Evolutionary conservation across 2,113 vertebrate species (phyloP).

Genomic region (Struthidea cinerea): DNA sequence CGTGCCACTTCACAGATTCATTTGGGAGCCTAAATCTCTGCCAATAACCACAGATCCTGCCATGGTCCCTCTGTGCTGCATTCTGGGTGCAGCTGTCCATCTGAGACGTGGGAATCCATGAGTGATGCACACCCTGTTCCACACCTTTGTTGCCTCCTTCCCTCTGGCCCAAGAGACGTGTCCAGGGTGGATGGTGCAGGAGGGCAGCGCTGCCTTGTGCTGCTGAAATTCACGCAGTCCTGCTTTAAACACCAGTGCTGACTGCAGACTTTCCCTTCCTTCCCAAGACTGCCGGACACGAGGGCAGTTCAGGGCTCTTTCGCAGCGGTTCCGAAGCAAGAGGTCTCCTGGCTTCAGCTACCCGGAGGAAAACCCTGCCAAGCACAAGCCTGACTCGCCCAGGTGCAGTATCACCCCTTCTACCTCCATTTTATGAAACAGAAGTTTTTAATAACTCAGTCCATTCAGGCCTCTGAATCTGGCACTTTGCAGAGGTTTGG

Average conservation of each 20-base stretch:
- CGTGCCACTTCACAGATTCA: accelerated
- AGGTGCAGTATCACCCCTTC: constrained; percentile 19
- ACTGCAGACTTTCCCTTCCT: background rate
- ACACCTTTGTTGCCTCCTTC: background rate
- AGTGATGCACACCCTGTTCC: background rate
- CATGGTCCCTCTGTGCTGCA: background rate
- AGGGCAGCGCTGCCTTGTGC: background rate
- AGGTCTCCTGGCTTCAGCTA: constrained; percentile 70
- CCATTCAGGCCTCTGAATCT: background rate
- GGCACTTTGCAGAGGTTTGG: background rate
- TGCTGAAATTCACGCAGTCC: background rate
- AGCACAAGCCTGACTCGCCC: background rate
- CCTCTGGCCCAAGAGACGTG: background rate
- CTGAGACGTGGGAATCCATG: background rate
- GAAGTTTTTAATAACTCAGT: background rate
- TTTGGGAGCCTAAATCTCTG: background rate
- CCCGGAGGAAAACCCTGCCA: constrained; percentile 60
- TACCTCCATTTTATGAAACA: background rate
- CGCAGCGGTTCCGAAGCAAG: constrained; percentile 60
- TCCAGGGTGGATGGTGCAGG: background rate
- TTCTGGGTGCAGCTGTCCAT: background rate
- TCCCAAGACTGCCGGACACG: constrained; percentile 57
- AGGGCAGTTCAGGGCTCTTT: constrained; percentile 64
- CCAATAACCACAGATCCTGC: background rate
- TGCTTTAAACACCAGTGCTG: background rate